These are phyloP conservation scores for Sebastes ruberrimus DNA, from an alignment of 2,797 vertebrate genomes.

Conservation along the genomic window DNA sequence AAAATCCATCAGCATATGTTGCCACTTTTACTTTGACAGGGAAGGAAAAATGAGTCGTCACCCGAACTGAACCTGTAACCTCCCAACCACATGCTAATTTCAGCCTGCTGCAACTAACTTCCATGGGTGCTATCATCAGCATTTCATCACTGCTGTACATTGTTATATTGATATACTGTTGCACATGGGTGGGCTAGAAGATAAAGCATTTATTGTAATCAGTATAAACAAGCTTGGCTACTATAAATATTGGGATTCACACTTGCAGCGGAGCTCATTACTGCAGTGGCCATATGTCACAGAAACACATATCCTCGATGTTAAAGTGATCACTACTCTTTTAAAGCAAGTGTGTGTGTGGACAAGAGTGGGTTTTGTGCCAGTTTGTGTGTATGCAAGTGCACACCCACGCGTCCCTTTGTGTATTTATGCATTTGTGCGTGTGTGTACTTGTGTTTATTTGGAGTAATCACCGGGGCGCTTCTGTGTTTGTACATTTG, in stretches of 20 bases:
- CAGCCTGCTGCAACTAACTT: not conserved
- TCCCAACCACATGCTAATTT: not conserved
- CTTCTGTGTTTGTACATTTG: conserved; percentile 78
- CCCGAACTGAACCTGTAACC: not conserved
- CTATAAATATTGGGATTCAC: conserved; percentile 33
- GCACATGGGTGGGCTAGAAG: not conserved
- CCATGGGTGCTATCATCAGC: not conserved
- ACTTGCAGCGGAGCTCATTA: conserved; percentile 29
- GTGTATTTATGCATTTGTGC: not conserved
- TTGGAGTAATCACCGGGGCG: conserved; percentile 71
- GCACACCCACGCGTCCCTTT: conserved; percentile 1
- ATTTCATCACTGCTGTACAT: conserved; percentile 9
- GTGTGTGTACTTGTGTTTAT: conserved; percentile 67
- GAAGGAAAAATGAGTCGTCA: not conserved
- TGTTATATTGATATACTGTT: not conserved
- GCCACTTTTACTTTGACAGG: not conserved
- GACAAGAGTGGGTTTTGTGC: not conserved
- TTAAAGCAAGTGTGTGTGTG: conserved; percentile 14
- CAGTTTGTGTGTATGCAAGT: conserved; percentile 2
- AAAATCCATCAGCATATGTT: not conserved
- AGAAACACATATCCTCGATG: conserved; percentile 4
- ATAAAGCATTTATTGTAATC: conserved; percentile 14
- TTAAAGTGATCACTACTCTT: not conserved
- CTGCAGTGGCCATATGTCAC: conserved; percentile 17
- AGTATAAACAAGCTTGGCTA: conserved; percentile 15